A percentile compares a stretch with the other conserved stretches of the same genome.
Conservation (phyloP, 2,888 invertebrate species). For the Synergus japonicus region DNA sequence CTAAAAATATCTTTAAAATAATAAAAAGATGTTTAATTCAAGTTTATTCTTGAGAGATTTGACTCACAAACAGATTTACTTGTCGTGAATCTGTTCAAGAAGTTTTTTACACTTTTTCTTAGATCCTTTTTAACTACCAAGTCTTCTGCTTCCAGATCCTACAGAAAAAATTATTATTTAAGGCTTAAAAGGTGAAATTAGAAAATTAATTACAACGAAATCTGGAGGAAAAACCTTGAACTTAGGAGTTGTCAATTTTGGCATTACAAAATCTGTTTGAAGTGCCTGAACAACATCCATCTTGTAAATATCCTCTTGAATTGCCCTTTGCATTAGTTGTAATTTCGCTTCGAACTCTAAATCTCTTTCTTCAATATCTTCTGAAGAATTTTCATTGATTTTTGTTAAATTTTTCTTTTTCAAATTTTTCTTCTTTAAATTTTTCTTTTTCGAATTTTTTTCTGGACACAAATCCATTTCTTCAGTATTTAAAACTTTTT, state of each 20-base stretch:
- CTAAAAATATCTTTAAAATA: too few relatives aligned
- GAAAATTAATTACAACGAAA: neutral
- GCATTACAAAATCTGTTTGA: neutral
- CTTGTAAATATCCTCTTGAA: conserved; percentile 64
- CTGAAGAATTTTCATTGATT: neutral
- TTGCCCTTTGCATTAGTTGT: conserved; percentile 56
- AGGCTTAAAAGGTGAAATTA: neutral
- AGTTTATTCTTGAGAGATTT: neutral
- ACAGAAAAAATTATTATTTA: neutral
- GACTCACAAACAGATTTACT: conserved; percentile 45
- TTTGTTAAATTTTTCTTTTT: neutral
- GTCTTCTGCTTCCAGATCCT: conserved; percentile 46
- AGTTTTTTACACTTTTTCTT: conserved; percentile 60
- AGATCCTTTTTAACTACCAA: conserved; percentile 57
- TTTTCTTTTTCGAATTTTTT: neutral
- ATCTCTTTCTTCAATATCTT: neutral
- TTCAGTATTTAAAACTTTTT: neutral
- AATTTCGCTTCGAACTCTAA: conserved; percentile 27
- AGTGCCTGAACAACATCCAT: conserved; percentile 61
- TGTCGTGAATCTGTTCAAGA: conserved; percentile 58
- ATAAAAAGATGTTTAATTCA: neutral
- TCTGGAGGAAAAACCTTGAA: neutral
- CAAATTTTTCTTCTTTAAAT: too few relatives aligned
- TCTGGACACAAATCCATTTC: neutral
- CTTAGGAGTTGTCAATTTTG: neutral